These are phyloP conservation scores for Liopterus haemorrhoidalis DNA, from an alignment of 2,888 invertebrate genomes.

Conservation along the genomic window DNA sequence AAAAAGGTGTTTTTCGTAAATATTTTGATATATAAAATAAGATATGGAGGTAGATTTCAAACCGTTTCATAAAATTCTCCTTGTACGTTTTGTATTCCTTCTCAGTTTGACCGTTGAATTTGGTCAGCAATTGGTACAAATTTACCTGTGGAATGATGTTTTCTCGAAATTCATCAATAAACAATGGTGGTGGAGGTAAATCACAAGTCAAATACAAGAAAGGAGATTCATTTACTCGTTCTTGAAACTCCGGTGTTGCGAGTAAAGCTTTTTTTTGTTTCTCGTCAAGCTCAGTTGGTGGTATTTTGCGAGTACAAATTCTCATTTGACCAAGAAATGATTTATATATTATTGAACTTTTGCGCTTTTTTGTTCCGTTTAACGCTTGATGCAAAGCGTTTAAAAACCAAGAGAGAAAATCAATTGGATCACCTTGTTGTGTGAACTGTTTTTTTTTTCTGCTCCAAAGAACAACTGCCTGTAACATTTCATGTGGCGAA, in stretches of 20 bases:
- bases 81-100: conserved; percentile 99
- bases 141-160: conserved; percentile 98
- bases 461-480: conserved; percentile 95
- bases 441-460: conserved; percentile 97
- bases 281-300: conserved; percentile 87
- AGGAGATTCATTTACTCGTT: conserved; percentile 81
- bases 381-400: conserved; percentile 92
- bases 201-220: conserved; percentile 97
- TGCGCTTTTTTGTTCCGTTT: conserved; percentile 82
- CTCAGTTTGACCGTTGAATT: conserved; percentile 92
- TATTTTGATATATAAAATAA: conserved; percentile 93
- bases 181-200: conserved; percentile 92
- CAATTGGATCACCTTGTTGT: conserved; percentile 95
- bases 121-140: conserved; percentile 84
- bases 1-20: conserved; percentile 99
- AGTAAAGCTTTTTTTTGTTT: conserved; percentile 74
- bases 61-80: conserved; percentile 95
- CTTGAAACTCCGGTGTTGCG: conserved; percentile 79
- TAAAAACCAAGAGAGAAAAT: conserved; percentile 96
- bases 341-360: conserved; percentile 90
- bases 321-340: conserved; percentile 90
- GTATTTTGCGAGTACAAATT: conserved; percentile 86
- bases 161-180: conserved; percentile 95
- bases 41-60: conserved; percentile 94
- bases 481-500: conserved; percentile 99